Percentiles rank a stretch among this genome's conserved stretches.
Evolutionary conservation across 1,140 invertebrate genomes (phyloP).

Genomic region (Megalonaias nervosa): DNA sequence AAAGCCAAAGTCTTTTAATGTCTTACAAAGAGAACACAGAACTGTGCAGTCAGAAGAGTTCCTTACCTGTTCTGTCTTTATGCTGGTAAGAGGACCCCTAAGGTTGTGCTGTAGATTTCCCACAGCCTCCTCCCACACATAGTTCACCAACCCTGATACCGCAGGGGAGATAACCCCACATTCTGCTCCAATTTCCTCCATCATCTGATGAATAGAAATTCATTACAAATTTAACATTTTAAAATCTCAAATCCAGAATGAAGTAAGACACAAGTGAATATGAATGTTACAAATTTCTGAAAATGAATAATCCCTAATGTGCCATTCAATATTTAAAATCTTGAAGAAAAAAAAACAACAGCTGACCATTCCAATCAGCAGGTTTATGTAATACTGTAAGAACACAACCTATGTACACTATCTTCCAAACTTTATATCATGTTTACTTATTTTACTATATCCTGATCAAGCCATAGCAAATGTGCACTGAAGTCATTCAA

Average conservation of each 20-base stretch:
- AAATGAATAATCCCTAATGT: not conserved
- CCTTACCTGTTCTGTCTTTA: slow-evolving; percentile 62
- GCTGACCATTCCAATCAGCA: too few relatives aligned
- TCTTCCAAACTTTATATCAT: too few relatives aligned
- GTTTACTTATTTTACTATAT: not conserved
- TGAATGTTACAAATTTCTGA: not conserved
- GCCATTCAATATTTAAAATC: not conserved
- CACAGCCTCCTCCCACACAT: slow-evolving; percentile 66
- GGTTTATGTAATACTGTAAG: too few relatives aligned
- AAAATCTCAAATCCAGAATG: not conserved
- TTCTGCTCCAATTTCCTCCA: slow-evolving; percentile 38
- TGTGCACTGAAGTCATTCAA: too few relatives aligned
- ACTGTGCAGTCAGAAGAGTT: not conserved
- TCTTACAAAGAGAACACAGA: too few relatives aligned
- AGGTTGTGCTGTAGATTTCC: slow-evolving; percentile 61
- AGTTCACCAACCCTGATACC: slow-evolving; percentile 58
- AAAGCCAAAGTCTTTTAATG: too few relatives aligned
- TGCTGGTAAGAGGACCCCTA: slow-evolving; percentile 32
- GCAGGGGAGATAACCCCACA: slow-evolving; percentile 23
- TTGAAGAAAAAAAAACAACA: not conserved
- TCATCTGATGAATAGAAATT: slow-evolving; percentile 33
- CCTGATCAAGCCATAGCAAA: not conserved
- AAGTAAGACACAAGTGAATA: not conserved
- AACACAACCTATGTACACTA: too few relatives aligned
- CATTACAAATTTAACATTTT: not conserved